Percentiles rank a stretch among this genome's conserved stretches.
Conservation (phyloP, 1,140 invertebrate species). For the Bombus cullumanus region DNA sequence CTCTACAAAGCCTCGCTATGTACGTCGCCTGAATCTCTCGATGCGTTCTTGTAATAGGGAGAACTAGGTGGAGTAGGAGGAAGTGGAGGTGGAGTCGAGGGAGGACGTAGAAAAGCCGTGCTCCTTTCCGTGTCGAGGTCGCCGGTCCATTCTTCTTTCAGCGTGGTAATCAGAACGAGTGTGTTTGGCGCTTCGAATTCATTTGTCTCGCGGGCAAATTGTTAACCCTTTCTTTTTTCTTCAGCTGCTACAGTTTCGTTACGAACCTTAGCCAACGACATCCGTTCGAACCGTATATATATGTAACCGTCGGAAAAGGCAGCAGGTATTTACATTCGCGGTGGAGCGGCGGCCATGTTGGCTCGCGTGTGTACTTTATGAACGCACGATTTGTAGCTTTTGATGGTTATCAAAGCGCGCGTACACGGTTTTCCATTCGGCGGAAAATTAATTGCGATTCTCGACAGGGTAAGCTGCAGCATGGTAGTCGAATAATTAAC, state of each 20-base stretch:
- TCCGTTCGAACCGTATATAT: neutral
- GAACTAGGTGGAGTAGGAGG: neutral
- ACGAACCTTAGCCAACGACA: neutral
- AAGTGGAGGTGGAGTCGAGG: neutral
- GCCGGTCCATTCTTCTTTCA: slow-evolving; percentile 15
- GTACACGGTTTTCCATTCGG: neutral
- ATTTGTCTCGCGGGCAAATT: slow-evolving; percentile 33
- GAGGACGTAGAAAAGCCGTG: slow-evolving; percentile 12
- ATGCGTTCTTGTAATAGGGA: slow-evolving; percentile 36
- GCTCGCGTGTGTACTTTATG: neutral
- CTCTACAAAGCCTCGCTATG: slow-evolving; percentile 43
- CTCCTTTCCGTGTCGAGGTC: slow-evolving; percentile 36
- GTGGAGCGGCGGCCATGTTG: neutral
- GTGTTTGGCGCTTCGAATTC: slow-evolving; percentile 38
- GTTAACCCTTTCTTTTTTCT: slow-evolving; percentile 28
- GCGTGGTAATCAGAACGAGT: slow-evolving; percentile 41
- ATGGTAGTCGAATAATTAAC: slow-evolving; percentile 13
- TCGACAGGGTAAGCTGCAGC: neutral
- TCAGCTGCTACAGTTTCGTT: neutral
- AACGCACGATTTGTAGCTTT: neutral
- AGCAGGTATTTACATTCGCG: neutral
- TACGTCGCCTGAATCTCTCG: slow-evolving; percentile 21
- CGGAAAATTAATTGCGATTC: neutral
- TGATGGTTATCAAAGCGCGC: slow-evolving; percentile 1
- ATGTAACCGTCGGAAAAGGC: neutral